Conservation (phyloP, 1,140 invertebrate genomes). For the Stegodyphus dumicola region DNA sequence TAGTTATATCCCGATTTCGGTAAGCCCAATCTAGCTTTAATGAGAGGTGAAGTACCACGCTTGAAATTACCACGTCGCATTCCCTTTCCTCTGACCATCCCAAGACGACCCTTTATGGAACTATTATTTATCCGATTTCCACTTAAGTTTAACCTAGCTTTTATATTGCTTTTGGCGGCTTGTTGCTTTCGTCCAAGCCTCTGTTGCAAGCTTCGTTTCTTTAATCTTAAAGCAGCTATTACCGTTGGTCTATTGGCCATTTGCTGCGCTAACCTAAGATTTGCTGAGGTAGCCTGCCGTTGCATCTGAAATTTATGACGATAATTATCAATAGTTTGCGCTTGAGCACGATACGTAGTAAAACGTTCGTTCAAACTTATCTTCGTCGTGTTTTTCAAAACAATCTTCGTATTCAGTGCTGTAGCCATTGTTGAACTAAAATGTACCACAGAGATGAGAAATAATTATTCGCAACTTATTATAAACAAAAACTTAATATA, state of each 20-base stretch:
- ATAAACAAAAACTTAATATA: not conserved
- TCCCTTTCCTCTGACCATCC: slow-evolving; percentile 59
- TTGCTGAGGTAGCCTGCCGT: slow-evolving; percentile 69
- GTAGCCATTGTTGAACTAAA: slow-evolving; percentile 10
- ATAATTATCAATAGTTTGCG: slow-evolving; percentile 15
- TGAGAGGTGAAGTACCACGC: slow-evolving; percentile 53
- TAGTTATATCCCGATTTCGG: slow-evolving; percentile 4
- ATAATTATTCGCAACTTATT: not conserved
- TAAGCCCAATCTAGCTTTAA: slow-evolving; percentile 51
- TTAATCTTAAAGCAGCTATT: slow-evolving; percentile 69
- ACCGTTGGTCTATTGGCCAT: slow-evolving; percentile 72
- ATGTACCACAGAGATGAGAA: not conserved
- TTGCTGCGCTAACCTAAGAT: slow-evolving; percentile 70
- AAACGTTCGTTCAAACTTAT: slow-evolving; percentile 62
- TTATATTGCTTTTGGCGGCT: slow-evolving; percentile 63
- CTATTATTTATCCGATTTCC: slow-evolving; percentile 43
- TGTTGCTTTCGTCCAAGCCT: slow-evolving; percentile 65
- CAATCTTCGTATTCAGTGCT: slow-evolving; percentile 31
- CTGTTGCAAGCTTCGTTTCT: slow-evolving; percentile 68
- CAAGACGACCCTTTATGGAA: slow-evolving; percentile 24
- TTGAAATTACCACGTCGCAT: slow-evolving; percentile 62
- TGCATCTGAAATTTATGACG: slow-evolving; percentile 66
- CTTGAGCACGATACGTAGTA: slow-evolving; percentile 54
- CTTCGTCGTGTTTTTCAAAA: slow-evolving; percentile 58
- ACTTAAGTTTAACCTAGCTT: slow-evolving; percentile 65